These are phyloP conservation scores for Sarcophaga peregrina DNA, from an alignment of 1,140 invertebrate species.

Conservation along the genomic window DNA sequence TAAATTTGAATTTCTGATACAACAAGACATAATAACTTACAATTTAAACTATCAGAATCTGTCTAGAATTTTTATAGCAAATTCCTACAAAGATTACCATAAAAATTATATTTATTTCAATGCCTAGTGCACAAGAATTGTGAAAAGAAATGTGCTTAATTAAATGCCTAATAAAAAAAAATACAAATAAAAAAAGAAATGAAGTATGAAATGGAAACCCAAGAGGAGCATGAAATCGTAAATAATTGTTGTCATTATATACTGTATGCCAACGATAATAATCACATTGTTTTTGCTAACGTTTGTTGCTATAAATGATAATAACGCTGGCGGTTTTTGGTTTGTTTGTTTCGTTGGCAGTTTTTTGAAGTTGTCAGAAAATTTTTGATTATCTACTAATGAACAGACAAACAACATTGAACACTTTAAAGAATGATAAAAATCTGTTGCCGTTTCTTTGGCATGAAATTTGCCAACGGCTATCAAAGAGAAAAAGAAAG, in stretches of 20 bases:
- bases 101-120: neutral
- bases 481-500: neutral
- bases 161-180: neutral
- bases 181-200: neutral
- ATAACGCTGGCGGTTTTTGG: neutral
- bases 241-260: neutral
- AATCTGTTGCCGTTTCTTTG: neutral
- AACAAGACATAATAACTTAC: no score
- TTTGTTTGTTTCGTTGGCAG: neutral
- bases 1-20: no score
- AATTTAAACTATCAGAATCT: no score
- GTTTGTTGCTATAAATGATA: neutral
- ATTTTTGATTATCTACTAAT: neutral
- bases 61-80: no score
- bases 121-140: neutral
- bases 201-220: neutral
- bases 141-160: neutral
- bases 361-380: neutral
- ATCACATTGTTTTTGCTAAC: neutral
- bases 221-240: neutral
- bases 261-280: neutral
- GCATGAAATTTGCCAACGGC: neutral
- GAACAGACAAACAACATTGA: slow-evolving; percentile 2
- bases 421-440: neutral
- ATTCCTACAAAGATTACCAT: no score